Evolutionary conservation across 2,797 vertebrate species (phyloP).

Genomic region (Macroramphosus scolopax): DNA sequence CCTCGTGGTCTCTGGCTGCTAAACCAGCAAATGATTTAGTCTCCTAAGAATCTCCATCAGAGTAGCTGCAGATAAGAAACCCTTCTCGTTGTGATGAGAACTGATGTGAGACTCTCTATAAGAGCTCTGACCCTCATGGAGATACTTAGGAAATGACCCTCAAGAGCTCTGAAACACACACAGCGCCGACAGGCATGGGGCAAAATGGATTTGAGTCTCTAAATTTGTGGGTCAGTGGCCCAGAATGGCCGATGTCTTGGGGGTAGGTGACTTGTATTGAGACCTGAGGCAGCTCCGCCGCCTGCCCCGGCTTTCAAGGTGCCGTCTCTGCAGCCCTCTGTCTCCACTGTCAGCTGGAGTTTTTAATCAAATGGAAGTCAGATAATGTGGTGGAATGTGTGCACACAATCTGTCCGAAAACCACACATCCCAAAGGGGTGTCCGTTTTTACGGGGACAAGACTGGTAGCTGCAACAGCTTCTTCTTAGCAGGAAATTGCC

Average conservation of each 20-base stretch:
- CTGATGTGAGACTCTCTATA: constrained; percentile 64
- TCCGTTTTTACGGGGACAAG: constrained; percentile 9
- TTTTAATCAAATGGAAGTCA: constrained; percentile 80
- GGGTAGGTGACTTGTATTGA: constrained; percentile 70
- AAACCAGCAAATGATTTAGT: constrained; percentile 15
- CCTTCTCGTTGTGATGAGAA: constrained; percentile 6
- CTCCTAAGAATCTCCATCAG: constrained; percentile 36
- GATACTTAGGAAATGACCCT: constrained; percentile 59
- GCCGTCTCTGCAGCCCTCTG: constrained; percentile 66
- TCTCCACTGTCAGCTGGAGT: constrained; percentile 80
- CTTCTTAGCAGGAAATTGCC: constrained; percentile 27
- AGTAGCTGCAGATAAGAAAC: constrained; percentile 8
- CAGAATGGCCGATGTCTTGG: constrained; percentile 69
- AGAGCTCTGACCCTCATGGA: constrained; percentile 57
- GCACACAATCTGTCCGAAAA: constrained; percentile 23
- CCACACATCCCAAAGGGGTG: neutral
- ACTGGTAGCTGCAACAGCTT: neutral
- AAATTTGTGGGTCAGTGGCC: constrained; percentile 79
- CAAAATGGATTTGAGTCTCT: constrained; percentile 77
- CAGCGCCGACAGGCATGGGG: constrained; percentile 55
- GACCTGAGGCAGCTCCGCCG: constrained; percentile 48
- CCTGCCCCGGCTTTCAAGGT: constrained; percentile 72
- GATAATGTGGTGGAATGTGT: constrained; percentile 41
- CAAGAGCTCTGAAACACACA: constrained; percentile 63
- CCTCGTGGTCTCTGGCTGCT: constrained; percentile 16